Percentiles rank a stretch among this genome's conserved stretches.
Conservation (phyloP, 2,888 invertebrate genomes). For the Escarpia spicata region DNA sequence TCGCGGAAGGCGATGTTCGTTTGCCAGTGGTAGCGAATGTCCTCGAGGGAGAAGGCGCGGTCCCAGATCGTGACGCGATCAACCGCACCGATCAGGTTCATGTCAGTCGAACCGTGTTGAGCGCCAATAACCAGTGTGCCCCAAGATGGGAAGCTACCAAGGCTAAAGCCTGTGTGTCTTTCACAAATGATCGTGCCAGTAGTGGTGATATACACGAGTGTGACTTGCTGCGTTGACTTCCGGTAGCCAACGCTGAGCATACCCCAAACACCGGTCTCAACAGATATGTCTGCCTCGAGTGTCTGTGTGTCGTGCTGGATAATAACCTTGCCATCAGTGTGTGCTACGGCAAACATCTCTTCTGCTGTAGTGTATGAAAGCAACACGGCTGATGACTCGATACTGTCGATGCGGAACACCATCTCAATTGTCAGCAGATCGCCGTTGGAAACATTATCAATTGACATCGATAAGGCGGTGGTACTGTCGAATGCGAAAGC, state of each 20-base stretch:
- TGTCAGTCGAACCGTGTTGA: constrained; percentile 37
- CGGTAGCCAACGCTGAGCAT: constrained; percentile 40
- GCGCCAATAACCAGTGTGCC: constrained; percentile 48
- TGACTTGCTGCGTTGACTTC: constrained; percentile 30
- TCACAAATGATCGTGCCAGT: constrained; percentile 19
- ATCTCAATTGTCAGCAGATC: constrained; percentile 32
- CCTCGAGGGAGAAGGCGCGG: neutral
- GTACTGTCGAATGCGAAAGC: neutral
- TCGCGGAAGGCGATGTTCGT: constrained; percentile 28
- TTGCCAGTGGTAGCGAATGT: constrained; percentile 22
- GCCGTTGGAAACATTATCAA: constrained; percentile 19
- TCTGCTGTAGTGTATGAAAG: constrained; percentile 23
- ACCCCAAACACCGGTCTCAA: constrained; percentile 38
- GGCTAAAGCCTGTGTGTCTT: constrained; percentile 31
- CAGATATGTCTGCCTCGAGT: constrained; percentile 32
- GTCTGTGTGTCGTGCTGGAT: constrained; percentile 32
- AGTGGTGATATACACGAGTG: constrained; percentile 36
- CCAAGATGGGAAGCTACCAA: constrained; percentile 38
- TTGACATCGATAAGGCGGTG: neutral
- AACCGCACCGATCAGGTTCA: constrained; percentile 18
- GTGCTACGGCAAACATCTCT: constrained; percentile 38
- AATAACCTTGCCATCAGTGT: constrained; percentile 33
- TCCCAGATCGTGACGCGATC: constrained; percentile 20
- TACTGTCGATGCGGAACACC: constrained; percentile 24
- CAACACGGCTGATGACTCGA: neutral